Base-by-base conservation (phyloP, 2,113 vertebrate genomes). In the Limanda limanda region DNA sequence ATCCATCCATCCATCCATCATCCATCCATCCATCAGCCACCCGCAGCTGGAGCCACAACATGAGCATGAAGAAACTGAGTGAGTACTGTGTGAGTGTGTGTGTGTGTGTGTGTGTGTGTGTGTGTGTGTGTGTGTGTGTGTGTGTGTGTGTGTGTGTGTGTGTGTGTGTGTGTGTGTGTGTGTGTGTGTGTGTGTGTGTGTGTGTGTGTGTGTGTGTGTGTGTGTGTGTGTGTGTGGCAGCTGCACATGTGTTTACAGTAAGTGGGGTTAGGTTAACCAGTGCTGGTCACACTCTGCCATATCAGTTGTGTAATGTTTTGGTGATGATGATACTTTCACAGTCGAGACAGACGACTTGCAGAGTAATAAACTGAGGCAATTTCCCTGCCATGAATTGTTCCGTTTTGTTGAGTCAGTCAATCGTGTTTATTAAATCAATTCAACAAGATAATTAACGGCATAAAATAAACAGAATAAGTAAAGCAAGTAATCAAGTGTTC, bases 11-110 rank as follows among this genome's bases (percentile, higher is more conserved):
- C 45, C 45, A 14, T 64, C 35, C 31, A 35, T 8, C 23, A 63
- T 54, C 52, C 52, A 55, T 61, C 45, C 45, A 64, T 65, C 45
- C 51, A 14, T 64, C 35, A 61, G 3, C 35, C 66, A 55, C 20
- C 60, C 74, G 60, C 68, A 71, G 71, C 51, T 57, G 68, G 63
- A 75, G 63, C 62, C 24, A 35, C 82, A 89, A 37, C 18, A 31
- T 95, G 92, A 93, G 90, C 40, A 52, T 84, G 18, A 55, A 74
- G 31, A 93, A 86, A 84, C 72, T 92, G 4, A 71, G 92, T 93
- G 83, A 93, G 92, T 91, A 86, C 2, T 18, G 9, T 25, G 42
- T 63, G 55, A 18, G 14, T 70, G 14, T 62, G 25, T 21, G 27
- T 4, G 14, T 27, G 25, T 52, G 64, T 63, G 25, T 21, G 27